Evolutionary conservation across 2,113 vertebrate species (phyloP).

Genomic region (Nothoprocta pentlandii): DNA sequence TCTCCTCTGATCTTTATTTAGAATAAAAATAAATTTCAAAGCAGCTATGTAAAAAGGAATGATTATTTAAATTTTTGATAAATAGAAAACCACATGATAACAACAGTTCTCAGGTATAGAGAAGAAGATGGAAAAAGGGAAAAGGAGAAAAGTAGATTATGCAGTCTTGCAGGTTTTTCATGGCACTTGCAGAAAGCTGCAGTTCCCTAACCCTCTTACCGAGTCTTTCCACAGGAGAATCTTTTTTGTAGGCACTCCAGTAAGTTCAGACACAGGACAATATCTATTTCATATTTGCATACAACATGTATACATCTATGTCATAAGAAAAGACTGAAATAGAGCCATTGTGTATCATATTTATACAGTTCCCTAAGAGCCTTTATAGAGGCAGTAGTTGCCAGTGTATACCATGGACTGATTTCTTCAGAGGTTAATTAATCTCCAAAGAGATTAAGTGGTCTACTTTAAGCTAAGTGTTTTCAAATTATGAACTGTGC

Average conservation of each 20-base stretch:
- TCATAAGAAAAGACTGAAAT: background rate
- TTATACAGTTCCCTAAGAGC: background rate
- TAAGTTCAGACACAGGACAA: background rate
- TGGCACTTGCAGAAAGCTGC: background rate
- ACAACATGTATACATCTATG: no score
- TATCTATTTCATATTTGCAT: no score
- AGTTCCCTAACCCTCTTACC: background rate
- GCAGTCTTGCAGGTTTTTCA: background rate
- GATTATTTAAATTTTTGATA: background rate
- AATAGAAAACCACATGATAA: background rate
- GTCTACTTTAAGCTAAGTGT: background rate
- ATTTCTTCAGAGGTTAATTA: background rate
- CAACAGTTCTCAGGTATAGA: background rate
- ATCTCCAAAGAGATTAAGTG: background rate
- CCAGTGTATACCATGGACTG: background rate
- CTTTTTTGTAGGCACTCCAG: background rate
- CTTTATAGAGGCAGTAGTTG: background rate
- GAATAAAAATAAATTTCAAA: background rate
- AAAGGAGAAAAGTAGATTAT: background rate
- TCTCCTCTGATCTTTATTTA: background rate
- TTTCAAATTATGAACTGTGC: background rate
- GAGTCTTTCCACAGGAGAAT: background rate
- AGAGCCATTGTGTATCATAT: background rate
- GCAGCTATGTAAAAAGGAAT: background rate
- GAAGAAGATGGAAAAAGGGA: background rate